Conservation (phyloP, 2,113 vertebrate species). For the Brienomyrus brachyistius region DNA sequence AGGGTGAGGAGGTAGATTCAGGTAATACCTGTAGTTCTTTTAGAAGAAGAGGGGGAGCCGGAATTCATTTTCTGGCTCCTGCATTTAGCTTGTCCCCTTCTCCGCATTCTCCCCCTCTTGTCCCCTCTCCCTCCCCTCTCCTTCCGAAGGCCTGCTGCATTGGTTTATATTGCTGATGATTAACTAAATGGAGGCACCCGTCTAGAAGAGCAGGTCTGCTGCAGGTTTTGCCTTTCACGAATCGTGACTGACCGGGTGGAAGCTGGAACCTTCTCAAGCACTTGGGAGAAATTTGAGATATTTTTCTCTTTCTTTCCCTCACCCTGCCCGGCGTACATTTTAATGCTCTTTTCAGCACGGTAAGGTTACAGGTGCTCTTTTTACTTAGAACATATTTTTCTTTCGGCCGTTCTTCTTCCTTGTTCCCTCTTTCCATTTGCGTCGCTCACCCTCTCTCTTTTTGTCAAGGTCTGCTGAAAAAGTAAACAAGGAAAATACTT, state of each 20-base stretch:
- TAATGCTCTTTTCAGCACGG: conserved; percentile 24
- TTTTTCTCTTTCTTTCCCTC: neutral
- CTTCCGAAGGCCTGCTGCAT: conserved; percentile 37
- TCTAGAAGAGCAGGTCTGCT: conserved; percentile 45
- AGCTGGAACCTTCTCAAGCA: conserved; percentile 23
- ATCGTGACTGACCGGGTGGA: conserved; percentile 40
- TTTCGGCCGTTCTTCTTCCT: neutral
- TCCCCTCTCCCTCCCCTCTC: neutral
- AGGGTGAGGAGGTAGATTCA: conserved; percentile 25
- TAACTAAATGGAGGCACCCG: conserved; percentile 56
- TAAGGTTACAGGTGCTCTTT: conserved; percentile 34
- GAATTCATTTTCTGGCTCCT: conserved; percentile 37
- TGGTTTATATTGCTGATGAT: conserved; percentile 58
- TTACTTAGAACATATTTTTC: neutral
- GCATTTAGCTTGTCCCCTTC: conserved; percentile 2
- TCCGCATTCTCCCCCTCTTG: conserved; percentile 21
- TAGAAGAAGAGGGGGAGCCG: conserved; percentile 27
- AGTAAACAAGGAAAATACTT: neutral
- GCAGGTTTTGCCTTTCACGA: conserved; percentile 52
- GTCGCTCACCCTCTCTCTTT: neutral
- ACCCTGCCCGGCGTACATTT: neutral
- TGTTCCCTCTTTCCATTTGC: conserved; percentile 11
- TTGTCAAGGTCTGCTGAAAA: neutral
- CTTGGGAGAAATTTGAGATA: conserved; percentile 15
- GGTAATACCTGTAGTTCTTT: conserved; percentile 35